Percentiles rank a stretch among this genome's conserved stretches.
Conservation (phyloP, 2,797 vertebrate genomes). For the Triplophysa yarkandensis region DNA sequence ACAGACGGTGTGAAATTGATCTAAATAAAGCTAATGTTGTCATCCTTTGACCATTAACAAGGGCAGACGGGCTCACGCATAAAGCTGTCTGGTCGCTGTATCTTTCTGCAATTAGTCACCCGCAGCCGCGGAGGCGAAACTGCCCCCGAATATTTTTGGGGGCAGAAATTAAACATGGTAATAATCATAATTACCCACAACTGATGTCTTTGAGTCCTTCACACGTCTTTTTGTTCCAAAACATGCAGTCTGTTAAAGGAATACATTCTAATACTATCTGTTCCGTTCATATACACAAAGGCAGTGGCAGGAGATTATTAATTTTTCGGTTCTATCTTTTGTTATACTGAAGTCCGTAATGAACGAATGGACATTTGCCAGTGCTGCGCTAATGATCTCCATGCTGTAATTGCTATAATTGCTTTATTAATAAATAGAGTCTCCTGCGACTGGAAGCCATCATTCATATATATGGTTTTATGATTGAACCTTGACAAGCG, state of each 20-base stretch:
- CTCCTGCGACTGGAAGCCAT: conserved; percentile 42
- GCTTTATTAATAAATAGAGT: conserved; percentile 44
- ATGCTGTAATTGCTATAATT: conserved; percentile 53
- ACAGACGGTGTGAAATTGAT: conserved; percentile 65
- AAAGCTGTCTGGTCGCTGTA: conserved; percentile 58
- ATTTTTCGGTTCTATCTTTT: conserved; percentile 49
- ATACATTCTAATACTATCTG: conserved; percentile 1
- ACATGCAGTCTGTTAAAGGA: not conserved
- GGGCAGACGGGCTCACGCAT: conserved; percentile 58
- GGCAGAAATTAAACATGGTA: conserved; percentile 17
- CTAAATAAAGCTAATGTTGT: conserved; percentile 68
- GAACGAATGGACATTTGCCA: conserved; percentile 52
- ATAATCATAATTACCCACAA: conserved; percentile 30
- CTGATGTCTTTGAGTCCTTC: conserved; percentile 16
- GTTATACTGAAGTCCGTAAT: conserved; percentile 48
- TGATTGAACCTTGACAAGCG: conserved; percentile 52
- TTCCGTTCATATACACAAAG: conserved; percentile 26
- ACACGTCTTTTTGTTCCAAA: not conserved
- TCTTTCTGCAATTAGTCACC: conserved; percentile 56
- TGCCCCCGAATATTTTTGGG: conserved; percentile 9
- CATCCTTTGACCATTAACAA: conserved; percentile 64
- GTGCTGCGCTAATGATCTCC: conserved; percentile 53
- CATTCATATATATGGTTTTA: conserved; percentile 53
- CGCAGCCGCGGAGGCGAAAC: not conserved
- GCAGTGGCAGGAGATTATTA: conserved; percentile 32